Evolutionary conservation across 2,797 vertebrate genomes (phyloP).

Genomic region (Crotalus adamanteus): DNA sequence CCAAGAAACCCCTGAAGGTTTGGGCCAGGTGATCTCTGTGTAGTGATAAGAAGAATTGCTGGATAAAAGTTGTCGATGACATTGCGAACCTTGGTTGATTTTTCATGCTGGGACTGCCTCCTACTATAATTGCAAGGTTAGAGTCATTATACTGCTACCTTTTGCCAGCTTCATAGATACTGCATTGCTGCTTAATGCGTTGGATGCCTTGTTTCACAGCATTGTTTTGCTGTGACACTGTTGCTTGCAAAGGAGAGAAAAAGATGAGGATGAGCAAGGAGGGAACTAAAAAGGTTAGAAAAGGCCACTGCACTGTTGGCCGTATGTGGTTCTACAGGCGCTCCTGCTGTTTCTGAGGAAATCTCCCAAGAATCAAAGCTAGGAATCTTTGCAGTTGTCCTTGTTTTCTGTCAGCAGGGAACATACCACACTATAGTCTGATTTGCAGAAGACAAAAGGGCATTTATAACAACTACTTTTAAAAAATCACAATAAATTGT

Average conservation of each 20-base stretch:
- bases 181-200: neutral
- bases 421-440: neutral
- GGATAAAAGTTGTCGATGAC: neutral
- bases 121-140: neutral
- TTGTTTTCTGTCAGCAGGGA: conserved; percentile 1
- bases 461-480: conserved; percentile 21
- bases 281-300: conserved; percentile 18
- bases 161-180: neutral
- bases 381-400: neutral
- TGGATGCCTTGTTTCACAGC: neutral
- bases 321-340: neutral
- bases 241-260: neutral
- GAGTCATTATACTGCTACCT: neutral
- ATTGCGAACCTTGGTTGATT: neutral
- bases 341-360: conserved; percentile 5
- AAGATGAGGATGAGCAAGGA: neutral
- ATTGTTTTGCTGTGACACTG: neutral
- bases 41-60: neutral
- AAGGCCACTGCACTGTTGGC: neutral
- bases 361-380: conserved; percentile 15
- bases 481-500: neutral
- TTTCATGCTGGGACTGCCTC: neutral
- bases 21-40: neutral
- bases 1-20: neutral
- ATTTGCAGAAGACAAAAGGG: neutral